Percentiles rank a stretch among this genome's conserved stretches.
Conservation (phyloP, 1,140 invertebrate species). For the Cydia splendana region DNA sequence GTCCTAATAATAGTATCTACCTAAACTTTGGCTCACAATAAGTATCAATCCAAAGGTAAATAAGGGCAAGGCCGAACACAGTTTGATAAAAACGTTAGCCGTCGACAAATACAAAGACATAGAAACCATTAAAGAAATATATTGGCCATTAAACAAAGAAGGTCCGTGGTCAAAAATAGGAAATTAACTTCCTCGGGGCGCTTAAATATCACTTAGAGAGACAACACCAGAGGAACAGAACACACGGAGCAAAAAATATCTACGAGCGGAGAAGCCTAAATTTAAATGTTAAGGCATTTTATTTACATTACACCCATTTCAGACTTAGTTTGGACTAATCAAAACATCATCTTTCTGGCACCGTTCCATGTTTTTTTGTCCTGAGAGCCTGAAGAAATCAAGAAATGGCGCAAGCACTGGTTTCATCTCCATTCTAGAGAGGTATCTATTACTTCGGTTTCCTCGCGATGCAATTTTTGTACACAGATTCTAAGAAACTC, state of each 20-base stretch:
- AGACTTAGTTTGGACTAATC: too few species aligned
- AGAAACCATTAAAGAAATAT: conserved; percentile 32
- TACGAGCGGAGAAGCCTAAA: background rate
- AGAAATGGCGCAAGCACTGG: too few species aligned
- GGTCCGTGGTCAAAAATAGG: conserved; percentile 21
- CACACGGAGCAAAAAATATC: background rate
- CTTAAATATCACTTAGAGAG: conserved; percentile 31
- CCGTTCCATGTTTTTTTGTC: too few species aligned
- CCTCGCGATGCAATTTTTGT: too few species aligned
- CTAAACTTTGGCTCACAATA: too few species aligned
- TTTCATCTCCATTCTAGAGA: too few species aligned
- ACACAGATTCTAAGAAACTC: too few species aligned
- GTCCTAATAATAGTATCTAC: too few species aligned
- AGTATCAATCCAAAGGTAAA: background rate
- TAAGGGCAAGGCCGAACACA: background rate
- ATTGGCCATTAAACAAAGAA: conserved; percentile 28
- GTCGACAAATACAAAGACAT: conserved; percentile 22
- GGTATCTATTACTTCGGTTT: too few species aligned
- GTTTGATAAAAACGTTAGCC: background rate
- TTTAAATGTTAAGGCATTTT: background rate
- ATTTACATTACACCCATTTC: background rate
- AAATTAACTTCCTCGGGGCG: conserved; percentile 2
- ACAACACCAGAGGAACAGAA: conserved; percentile 4
- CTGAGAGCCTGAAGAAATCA: too few species aligned
- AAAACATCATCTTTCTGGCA: too few species aligned